A percentile compares a stretch with the other conserved stretches of the same genome.
Evolutionary conservation across 2,888 invertebrate species (phyloP).

Genomic region (Brachylomia viminalis): DNA sequence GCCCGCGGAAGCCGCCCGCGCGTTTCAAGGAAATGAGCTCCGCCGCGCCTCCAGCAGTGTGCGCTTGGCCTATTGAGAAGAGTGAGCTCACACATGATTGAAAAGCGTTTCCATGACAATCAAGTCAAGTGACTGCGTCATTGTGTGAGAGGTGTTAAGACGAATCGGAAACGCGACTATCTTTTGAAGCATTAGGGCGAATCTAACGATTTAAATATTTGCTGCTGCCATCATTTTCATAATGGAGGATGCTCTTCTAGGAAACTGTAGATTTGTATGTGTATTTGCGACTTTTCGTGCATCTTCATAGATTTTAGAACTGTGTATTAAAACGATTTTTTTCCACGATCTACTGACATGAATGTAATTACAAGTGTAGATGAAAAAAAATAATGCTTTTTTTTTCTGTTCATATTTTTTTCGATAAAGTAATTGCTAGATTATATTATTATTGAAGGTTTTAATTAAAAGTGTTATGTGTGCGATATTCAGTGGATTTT

Average conservation of each 20-base stretch:
- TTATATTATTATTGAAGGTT: conserved; percentile 49
- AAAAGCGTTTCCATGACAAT: no score
- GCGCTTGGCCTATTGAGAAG: no score
- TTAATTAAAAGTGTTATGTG: conserved; percentile 58
- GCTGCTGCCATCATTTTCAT: no score
- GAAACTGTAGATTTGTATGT: not conserved
- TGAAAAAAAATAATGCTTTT: conserved; percentile 25
- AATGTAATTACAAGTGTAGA: conserved; percentile 52
- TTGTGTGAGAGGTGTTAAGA: no score
- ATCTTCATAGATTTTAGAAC: conserved; percentile 6
- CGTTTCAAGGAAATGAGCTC: no score
- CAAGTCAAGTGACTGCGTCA: no score
- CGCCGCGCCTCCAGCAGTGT: no score
- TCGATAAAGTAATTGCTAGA: conserved; percentile 65
- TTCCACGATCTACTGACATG: conserved; percentile 44
- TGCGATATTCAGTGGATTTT: conserved; percentile 62
- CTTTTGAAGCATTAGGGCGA: no score
- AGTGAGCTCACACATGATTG: no score
- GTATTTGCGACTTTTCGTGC: not conserved
- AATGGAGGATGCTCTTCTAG: not conserved
- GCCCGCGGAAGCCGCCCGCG: no score
- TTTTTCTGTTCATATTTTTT: conserved; percentile 45
- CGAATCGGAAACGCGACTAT: no score
- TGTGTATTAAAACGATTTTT: not conserved
- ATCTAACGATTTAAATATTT: no score